Evolutionary conservation across 2,113 vertebrate species (phyloP), one percentile per base, ranked within the genome.

Genomic region (Mesitornis unicolor): DNA sequence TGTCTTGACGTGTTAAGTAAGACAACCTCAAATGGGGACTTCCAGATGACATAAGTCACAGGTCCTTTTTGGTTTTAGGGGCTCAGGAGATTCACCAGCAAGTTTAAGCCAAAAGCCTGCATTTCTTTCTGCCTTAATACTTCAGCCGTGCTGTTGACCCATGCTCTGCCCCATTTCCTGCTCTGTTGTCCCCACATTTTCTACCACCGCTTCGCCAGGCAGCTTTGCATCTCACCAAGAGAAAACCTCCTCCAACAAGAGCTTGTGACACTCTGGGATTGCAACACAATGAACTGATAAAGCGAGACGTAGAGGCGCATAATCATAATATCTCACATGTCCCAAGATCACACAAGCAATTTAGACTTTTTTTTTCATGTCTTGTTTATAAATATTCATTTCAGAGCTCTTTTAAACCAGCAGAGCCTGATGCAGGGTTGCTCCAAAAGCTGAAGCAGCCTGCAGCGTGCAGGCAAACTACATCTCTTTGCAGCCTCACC

Each of bases 381-480:
- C 90, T 63, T 13, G 0, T 76, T 97, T 88, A 93, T 95, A 93
- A 96, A 97, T 96, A 97, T 88, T 95, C 79, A 93, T 97, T 94
- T 92, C 96, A 74, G 87, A 84, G 73, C 56, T 64, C 43, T 91
- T 81, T 92, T 91, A 96, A 96, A 93, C 84, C 92, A 95, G 57
- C 80, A 84, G 86, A 76, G 50, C 87, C 80, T 67, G 82, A 61
- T 54, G 70, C 53, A 80, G 77, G 68, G 64, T 8, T 31, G 84
- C 60, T 64, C 36, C 85, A 59, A 69, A 89, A 69, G 84, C 69
- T 67, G 64, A 40, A 70, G 47, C 28, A 88, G 50, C 42, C 56
- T 56, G 38, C 60, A 48, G 40, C 1, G 31, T 33, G 65, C 24
- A 19, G 21, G 38, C n/a, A 35, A 70, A 35, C 10, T 2, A 4